Conservation (phyloP, 2,113 vertebrate genomes). For the Zosterops hypoxanthus region DNA sequence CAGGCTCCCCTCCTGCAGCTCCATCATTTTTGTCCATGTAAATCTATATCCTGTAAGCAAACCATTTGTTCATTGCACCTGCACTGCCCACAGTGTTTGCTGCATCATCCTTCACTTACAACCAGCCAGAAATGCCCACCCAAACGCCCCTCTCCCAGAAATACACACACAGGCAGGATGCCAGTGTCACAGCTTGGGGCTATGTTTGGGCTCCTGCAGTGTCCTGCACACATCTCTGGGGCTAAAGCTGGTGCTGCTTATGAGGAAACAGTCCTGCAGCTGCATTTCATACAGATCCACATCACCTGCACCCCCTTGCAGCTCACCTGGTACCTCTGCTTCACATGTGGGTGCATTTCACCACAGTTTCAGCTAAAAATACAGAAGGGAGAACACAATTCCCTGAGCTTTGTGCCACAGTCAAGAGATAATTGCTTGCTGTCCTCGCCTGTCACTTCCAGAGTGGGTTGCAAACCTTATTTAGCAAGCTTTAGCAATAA, state of each 20-base stretch:
- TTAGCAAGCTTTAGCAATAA: slow-evolving; percentile 10
- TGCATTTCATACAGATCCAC: not conserved
- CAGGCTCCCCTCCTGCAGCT: not conserved
- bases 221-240: not conserved
- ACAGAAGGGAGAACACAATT: not conserved
- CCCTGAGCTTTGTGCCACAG: not conserved
- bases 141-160: not conserved
- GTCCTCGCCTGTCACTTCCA: not conserved
- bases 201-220: fast-evolving
- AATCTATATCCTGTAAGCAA: not conserved
- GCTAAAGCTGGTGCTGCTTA: not conserved
- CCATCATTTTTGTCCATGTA: not conserved
- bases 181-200: fast-evolving
- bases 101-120: not conserved
- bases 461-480: slow-evolving; percentile 3
- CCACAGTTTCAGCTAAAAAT: not conserved
- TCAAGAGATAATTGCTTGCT: not conserved
- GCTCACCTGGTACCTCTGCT: not conserved
- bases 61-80: not conserved
- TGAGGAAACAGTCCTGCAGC: not conserved
- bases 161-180: fast-evolving
- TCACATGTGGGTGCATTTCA: not conserved
- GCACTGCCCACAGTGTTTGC: not conserved
- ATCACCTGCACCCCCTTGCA: not conserved
- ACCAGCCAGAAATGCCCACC: not conserved